Conservation (phyloP, 1,140 invertebrate species). For the Philopotamus ludificatus region DNA sequence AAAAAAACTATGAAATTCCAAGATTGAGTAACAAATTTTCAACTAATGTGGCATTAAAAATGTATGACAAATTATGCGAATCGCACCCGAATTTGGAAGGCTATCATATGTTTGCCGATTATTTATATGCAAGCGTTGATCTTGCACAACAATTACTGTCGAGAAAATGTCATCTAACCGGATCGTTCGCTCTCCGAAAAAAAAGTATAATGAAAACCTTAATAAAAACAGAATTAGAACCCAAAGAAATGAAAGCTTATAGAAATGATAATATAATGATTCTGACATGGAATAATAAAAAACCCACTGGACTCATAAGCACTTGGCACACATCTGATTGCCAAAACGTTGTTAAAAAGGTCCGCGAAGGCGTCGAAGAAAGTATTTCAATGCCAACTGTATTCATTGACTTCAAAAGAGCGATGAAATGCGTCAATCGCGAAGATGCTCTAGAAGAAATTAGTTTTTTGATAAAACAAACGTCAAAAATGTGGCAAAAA, state of each 20-base stretch:
- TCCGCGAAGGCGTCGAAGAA: not conserved
- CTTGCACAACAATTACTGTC: conserved; percentile 37
- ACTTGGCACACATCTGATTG: not conserved
- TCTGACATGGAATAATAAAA: conserved; percentile 1
- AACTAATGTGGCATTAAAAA: conserved; percentile 36
- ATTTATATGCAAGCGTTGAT: conserved; percentile 33
- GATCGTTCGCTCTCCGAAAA: conserved; percentile 31
- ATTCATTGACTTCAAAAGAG: conserved; percentile 41
- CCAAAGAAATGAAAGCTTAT: not conserved
- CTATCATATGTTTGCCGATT: conserved; percentile 36
- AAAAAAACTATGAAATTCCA: conserved; percentile 28
- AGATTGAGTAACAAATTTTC: conserved; percentile 33
- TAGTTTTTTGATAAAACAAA: conserved; percentile 44
- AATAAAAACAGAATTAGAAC: not conserved
- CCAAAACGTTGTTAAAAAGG: not conserved
- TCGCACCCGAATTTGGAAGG: conserved; percentile 27
- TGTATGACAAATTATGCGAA: conserved; percentile 34
- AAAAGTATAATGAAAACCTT: conserved; percentile 36
- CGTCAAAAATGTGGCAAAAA: conserved; percentile 42
- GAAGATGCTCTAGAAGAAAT: conserved; percentile 42
- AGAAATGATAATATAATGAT: not conserved
- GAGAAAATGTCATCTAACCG: conserved; percentile 29
- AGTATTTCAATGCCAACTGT: conserved; percentile 33
- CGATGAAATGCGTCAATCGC: conserved; percentile 43
- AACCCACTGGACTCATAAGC: not conserved